Evolutionary conservation across 2,797 vertebrate species (phyloP).

Genomic region (Microchirus variegatus): DNA sequence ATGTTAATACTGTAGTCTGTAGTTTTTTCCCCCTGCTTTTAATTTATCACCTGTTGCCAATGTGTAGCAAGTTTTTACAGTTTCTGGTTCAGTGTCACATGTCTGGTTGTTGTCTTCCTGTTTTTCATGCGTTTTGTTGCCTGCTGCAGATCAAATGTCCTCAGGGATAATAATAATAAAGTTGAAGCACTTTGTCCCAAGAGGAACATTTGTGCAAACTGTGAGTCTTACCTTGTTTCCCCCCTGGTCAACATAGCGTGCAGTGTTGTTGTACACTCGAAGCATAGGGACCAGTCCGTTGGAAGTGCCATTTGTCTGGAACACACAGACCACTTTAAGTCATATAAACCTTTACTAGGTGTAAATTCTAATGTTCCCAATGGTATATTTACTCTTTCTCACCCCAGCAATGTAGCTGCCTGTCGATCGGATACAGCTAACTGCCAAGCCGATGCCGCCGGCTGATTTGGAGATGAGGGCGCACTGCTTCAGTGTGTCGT

Average conservation of each 20-base stretch:
- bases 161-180: too few relatives aligned
- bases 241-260: constrained; percentile 96
- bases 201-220: background rate
- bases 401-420: constrained; percentile 97
- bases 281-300: constrained; percentile 97
- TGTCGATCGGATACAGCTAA: constrained; percentile 94
- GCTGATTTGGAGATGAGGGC: constrained; percentile 98
- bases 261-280: constrained; percentile 96
- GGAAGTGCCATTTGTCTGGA: constrained; percentile 90
- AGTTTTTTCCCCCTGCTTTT: too few relatives aligned
- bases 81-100: too few relatives aligned
- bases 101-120: too few relatives aligned
- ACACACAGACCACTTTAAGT: constrained; percentile 10
- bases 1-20: too few relatives aligned
- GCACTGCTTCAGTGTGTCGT: constrained; percentile 95
- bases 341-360: background rate
- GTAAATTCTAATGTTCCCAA: background rate
- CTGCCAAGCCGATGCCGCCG: constrained; percentile 93
- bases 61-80: too few relatives aligned
- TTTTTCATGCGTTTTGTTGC: too few relatives aligned
- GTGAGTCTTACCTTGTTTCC: constrained; percentile 86
- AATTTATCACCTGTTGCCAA: too few relatives aligned
- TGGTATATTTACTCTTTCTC: constrained; percentile 14
- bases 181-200: too few relatives aligned
- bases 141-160: too few relatives aligned